These are phyloP conservation scores for Plutella xylostella DNA, from an alignment of 2,888 invertebrate genomes.

Conservation along the genomic window DNA sequence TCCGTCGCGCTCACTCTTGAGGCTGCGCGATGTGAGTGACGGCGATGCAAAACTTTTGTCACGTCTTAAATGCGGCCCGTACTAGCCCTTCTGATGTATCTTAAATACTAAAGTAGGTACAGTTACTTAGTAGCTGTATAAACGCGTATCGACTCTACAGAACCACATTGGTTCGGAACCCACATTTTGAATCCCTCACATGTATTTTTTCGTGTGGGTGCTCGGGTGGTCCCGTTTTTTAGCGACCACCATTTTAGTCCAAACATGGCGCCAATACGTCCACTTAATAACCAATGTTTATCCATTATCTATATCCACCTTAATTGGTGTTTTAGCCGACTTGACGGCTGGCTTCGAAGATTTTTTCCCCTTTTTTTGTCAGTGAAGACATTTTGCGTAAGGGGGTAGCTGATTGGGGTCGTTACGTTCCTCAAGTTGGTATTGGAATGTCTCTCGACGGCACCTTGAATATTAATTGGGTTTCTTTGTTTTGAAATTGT, in stretches of 20 bases:
- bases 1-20: no score
- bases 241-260: conserved; percentile 19
- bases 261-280: conserved; percentile 34
- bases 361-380: conserved; percentile 1
- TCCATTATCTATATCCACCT: conserved; percentile 26
- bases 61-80: no score
- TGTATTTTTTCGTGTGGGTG: conserved; percentile 10
- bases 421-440: no score
- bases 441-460: no score
- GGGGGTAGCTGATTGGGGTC: conserved; percentile 28
- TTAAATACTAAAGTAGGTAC: no score
- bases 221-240: conserved; percentile 26
- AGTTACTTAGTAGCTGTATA: no score
- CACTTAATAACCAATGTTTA: conserved; percentile 32
- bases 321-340: conserved; percentile 52
- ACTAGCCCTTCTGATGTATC: no score
- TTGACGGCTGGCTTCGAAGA: conserved; percentile 23
- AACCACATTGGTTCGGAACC: neutral
- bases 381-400: conserved; percentile 31
- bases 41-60: no score
- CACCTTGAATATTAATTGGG: no score
- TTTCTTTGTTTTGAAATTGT: no score
- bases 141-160: no score
- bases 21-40: no score
- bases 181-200: neutral